Conservation (phyloP, 2,113 vertebrate genomes). For the Phycodurus eques region DNA sequence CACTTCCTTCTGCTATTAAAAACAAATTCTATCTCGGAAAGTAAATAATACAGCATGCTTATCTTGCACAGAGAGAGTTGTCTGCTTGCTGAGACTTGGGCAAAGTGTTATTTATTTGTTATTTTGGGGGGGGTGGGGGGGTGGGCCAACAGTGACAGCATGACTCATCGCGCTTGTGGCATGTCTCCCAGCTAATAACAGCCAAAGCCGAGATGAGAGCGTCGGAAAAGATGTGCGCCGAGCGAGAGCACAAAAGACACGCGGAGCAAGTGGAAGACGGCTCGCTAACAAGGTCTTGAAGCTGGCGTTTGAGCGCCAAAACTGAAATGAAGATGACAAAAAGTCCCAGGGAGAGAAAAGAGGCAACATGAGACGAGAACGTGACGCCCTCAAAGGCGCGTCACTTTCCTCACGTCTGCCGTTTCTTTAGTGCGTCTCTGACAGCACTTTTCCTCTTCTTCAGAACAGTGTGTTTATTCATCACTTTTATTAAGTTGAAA, state of each 20-base stretch:
- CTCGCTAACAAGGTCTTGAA: constrained; percentile 46
- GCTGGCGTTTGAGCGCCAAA: constrained; percentile 44
- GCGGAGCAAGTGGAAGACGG: constrained; percentile 23
- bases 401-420: constrained; percentile 23
- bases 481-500: constrained; percentile 47
- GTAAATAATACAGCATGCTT: background rate
- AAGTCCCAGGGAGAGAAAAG: constrained; percentile 31
- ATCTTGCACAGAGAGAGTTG: constrained; percentile 12
- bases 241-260: background rate
- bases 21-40: background rate
- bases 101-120: constrained; percentile 2
- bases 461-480: constrained; percentile 49
- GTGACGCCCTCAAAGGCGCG: constrained; percentile 12
- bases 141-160: constrained; percentile 44
- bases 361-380: constrained; percentile 31
- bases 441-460: constrained; percentile 35
- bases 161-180: constrained; percentile 45
- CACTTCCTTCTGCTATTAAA: background rate
- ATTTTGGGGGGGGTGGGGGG: background rate
- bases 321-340: constrained; percentile 48
- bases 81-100: constrained; percentile 5
- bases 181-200: constrained; percentile 56
- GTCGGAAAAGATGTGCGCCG: background rate
- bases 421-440: constrained; percentile 20
- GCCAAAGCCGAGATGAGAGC: constrained; percentile 42